Percentiles rank a stretch among this genome's conserved stretches.
phyloP scores from a whole-genome alignment of 2,797 vertebrate species.

The Morelia viridis region DNA sequence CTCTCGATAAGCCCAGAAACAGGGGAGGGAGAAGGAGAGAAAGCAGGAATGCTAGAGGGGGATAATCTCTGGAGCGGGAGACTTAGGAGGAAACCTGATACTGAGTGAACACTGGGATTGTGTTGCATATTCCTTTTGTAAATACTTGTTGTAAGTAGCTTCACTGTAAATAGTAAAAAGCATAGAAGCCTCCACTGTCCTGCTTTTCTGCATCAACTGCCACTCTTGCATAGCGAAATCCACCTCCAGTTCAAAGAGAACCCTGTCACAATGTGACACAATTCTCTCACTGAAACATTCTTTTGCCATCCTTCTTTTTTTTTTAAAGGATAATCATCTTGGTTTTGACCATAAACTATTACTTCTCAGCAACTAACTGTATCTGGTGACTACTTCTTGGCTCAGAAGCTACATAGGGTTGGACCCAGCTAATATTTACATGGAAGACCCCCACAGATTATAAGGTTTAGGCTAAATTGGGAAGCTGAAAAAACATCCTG shows the following conservation, averaged over 20 bases:
- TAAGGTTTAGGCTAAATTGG: not conserved
- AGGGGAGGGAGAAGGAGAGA: not conserved
- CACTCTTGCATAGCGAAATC: not conserved
- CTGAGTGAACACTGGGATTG: not conserved
- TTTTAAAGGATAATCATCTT: not conserved
- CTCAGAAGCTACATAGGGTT: not conserved
- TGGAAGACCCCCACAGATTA: not conserved
- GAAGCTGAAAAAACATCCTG: not conserved
- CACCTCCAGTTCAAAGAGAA: not conserved
- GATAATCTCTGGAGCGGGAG: not conserved
- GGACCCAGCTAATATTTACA: not conserved
- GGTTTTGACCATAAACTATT: not conserved
- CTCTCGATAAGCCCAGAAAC: not conserved
- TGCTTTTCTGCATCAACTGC: not conserved
- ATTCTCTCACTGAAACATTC: not conserved
- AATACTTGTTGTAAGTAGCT: not conserved
- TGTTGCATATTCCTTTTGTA: not conserved
- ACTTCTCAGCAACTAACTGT: not conserved
- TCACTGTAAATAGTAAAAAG: not conserved
- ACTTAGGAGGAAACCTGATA: not conserved
- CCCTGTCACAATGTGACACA: not conserved
- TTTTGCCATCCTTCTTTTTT: not conserved
- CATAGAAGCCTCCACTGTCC: not conserved
- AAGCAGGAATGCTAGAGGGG: not conserved
- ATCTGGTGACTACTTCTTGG: not conserved